Evolutionary conservation across 2,888 invertebrate species (phyloP), one percentile per base, ranked within the genome.

Genomic region (Epicampocera succincta): DNA sequence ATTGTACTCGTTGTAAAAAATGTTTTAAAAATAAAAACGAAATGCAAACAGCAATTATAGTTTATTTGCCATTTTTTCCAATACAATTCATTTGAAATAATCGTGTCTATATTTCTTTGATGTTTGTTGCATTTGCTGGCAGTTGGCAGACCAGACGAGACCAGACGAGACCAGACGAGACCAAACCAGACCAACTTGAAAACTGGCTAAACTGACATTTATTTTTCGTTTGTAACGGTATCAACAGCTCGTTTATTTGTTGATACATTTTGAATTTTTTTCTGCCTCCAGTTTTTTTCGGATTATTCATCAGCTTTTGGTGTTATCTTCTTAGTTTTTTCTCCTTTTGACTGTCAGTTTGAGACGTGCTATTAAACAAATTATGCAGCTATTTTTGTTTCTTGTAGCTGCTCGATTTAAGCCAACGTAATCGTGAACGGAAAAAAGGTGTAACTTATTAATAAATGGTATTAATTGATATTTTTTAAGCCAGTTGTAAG

Each of bases 401-500:
- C 8, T 3, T 33, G 33, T 33, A 33, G 21, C 33, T 63, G 9
- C 25, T 66, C 25, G 46, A 8, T 21, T 56, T 40, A 25, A 56
- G 44, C 21, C 63, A 33, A 56, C 54, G 46, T 46, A 46, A 65
- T 56, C 63, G 21, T 38, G 46, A 56, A 15, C 56, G n/a, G 38
- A 54, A 52, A 65, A 63, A 44, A 58, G 17, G 9, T 44, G 44
- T 48, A 58, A 48, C 56, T 74, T 56, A 11, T 60, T 68, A 61
- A 61, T 61, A 68, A 68, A 61, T 68, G 50, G 38, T 38, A 46
- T 76, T 61, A 76, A 69, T 76, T 76, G 61, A 69, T 69, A 46
- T 61, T 54, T 42, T 52, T 56, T 25, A n/a, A 21, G 56, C 2
- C 46, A 56, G 46, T 17, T 29, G 58, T n/a, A 25, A 21, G 42